Evolutionary conservation across 2,888 invertebrate species (phyloP).

Genomic region (Macaria notata): DNA sequence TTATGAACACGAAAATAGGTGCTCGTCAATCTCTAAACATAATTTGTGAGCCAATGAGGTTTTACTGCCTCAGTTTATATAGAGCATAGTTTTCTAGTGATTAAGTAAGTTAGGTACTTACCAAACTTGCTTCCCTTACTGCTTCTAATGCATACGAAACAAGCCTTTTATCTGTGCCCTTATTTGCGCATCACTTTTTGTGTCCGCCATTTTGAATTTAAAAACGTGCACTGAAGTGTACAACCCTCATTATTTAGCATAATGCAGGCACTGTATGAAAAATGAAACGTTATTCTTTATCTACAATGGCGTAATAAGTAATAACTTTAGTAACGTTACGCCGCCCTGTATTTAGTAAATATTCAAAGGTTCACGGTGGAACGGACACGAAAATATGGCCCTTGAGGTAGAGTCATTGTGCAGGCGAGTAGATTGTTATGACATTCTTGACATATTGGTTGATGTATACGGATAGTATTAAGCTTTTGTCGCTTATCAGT

Average conservation of each 20-base stretch:
- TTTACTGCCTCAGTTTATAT: no score
- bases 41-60: no score
- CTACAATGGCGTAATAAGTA: conserved; percentile 49
- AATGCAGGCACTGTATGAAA: conserved; percentile 48
- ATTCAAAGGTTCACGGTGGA: conserved; percentile 58
- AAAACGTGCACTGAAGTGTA: conserved; percentile 31
- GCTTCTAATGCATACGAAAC: no score
- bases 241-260: conserved; percentile 42
- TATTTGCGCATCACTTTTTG: conserved; percentile 15
- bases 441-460: no score
- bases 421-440: conserved; percentile 23
- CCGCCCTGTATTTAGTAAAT: conserved; percentile 57
- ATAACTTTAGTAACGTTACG: conserved; percentile 42
- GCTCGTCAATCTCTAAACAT: no score
- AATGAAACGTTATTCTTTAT: conserved; percentile 55
- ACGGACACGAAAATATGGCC: conserved; percentile 28
- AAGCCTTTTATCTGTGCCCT: background rate
- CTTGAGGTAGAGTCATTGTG: conserved; percentile 35
- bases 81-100: no score
- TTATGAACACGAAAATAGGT: no score
- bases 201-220: conserved; percentile 37
- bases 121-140: no score
- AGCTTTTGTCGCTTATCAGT: no score
- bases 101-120: no score
- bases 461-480: no score